Evolutionary conservation across 2,888 invertebrate species (phyloP).

Genomic region (Anagyrus pseudococci): DNA sequence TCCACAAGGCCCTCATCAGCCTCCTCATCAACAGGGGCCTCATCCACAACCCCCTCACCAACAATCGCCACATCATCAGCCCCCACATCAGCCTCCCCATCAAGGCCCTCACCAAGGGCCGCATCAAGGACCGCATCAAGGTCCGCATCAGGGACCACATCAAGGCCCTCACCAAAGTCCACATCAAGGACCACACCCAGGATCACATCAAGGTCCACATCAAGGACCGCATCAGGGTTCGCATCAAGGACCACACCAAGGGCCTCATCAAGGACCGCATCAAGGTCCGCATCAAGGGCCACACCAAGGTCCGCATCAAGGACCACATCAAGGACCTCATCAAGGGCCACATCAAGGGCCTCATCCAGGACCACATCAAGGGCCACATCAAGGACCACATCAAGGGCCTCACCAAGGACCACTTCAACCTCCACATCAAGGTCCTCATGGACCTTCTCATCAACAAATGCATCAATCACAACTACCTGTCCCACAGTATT

Average conservation of each 20-base stretch:
- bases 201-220: conserved; percentile 10
- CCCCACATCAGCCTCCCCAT: conserved; percentile 51
- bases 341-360: conserved; percentile 51
- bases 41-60: conserved; percentile 50
- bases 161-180: conserved; percentile 41
- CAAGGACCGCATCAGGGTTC: conserved; percentile 46
- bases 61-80: conserved; percentile 48
- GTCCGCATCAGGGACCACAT: conserved; percentile 45
- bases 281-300: conserved; percentile 47
- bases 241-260: conserved; percentile 16
- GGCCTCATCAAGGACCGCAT: conserved; percentile 6
- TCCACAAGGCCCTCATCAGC: conserved; percentile 46
- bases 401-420: conserved; percentile 25
- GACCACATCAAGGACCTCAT: conserved; percentile 47
- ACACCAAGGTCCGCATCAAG: conserved; percentile 44
- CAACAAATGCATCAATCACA: conserved; percentile 35
- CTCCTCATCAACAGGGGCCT: conserved; percentile 43
- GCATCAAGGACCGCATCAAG: conserved; percentile 20
- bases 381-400: conserved; percentile 23
- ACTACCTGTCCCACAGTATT: conserved; percentile 51
- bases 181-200: conserved; percentile 43
- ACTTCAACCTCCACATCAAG: conserved; percentile 17
- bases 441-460: conserved; percentile 8
- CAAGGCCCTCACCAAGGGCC: conserved; percentile 37
- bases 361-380: conserved; percentile 44